Base-by-base conservation (phyloP, 2,888 invertebrate genomes). In the Scrobipalpa costella region DNA sequence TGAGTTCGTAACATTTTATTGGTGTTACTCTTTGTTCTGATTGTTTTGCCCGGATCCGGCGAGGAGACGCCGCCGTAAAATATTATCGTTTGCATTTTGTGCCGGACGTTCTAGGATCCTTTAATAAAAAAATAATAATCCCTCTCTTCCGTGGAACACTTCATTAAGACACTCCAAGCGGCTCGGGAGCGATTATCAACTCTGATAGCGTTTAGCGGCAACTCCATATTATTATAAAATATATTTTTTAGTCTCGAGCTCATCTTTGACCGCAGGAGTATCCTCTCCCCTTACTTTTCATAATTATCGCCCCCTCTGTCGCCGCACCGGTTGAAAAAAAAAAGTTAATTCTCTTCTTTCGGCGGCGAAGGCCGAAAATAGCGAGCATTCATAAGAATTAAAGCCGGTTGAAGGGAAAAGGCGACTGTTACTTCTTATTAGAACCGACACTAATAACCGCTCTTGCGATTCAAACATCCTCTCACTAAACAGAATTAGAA, bases 121-220 rank as follows among this genome's bases (percentile, higher is more conserved):
- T 83, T 82, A 82, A 82, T 84, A 86, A 87, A 85, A 87, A 81
- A 75, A 73, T 75, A 79, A 85, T 84, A 84, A 88, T 84, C 83
- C 79, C 78, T 80, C 79, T 74, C 75, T 72, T 69, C 73, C 70
- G 75, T 74, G 78, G 78, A 81, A 81, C 83, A 85, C 85, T 88
- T 88, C 85, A 86, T 89, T 88, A 88, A 83, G 83, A 81, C 76
- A 73, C 82, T 84, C 82, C 78, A 79, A 81, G 84, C 79, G 84
- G 84, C 85, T 84, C 76, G 77, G 72, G 75, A 73, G 82, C 80
- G 86, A 88, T 89, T 88, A 89, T 84, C 84, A 79, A 77, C 76
- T 71, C 74, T 76, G 85, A 88, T 87, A 86, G 73, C 84, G 83
- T 85, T 81, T 66, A 66, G 70, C 64, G 78, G 81, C 80, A 83